Evolutionary conservation across 2,797 vertebrate genomes (phyloP).

Genomic region (Poecilia velifera): DNA sequence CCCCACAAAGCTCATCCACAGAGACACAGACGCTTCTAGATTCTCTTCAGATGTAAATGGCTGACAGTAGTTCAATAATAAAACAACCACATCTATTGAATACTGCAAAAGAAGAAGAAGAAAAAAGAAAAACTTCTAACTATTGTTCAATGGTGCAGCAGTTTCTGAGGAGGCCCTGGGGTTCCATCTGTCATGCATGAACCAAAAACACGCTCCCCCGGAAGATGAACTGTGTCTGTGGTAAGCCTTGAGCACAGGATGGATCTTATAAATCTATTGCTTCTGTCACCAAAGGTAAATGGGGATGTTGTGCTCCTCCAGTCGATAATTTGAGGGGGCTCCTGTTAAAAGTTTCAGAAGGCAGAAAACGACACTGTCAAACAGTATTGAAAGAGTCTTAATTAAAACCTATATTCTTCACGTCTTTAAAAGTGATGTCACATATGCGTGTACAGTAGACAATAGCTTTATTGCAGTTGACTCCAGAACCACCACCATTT

Average conservation of each 20-base stretch:
- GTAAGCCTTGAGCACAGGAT: conserved; percentile 50
- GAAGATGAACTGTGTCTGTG: conserved; percentile 63
- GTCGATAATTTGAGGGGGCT: conserved; percentile 50
- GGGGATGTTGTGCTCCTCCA: conserved; percentile 14
- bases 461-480: conserved; percentile 8
- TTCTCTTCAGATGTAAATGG: conserved; percentile 14
- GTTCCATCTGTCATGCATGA: conserved; percentile 61
- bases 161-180: conserved; percentile 22
- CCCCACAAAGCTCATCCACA: neutral
- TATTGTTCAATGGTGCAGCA: conserved; percentile 53
- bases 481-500: conserved; percentile 8
- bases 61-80: conserved; percentile 20
- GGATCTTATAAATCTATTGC: conserved; percentile 69
- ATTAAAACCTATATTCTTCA: conserved; percentile 1
- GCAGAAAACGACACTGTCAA: conserved; percentile 17
- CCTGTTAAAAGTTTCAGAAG: conserved; percentile 19
- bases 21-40: neutral
- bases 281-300: conserved; percentile 37
- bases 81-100: conserved; percentile 31
- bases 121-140: conserved; percentile 28
- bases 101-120: conserved; percentile 3
- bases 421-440: neutral
- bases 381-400: neutral
- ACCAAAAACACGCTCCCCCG: conserved; percentile 50
- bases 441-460: neutral